phyloP scores from a whole-genome alignment of 92 coral and sea anemone species.

The Zoanthus sociatus region DNA sequence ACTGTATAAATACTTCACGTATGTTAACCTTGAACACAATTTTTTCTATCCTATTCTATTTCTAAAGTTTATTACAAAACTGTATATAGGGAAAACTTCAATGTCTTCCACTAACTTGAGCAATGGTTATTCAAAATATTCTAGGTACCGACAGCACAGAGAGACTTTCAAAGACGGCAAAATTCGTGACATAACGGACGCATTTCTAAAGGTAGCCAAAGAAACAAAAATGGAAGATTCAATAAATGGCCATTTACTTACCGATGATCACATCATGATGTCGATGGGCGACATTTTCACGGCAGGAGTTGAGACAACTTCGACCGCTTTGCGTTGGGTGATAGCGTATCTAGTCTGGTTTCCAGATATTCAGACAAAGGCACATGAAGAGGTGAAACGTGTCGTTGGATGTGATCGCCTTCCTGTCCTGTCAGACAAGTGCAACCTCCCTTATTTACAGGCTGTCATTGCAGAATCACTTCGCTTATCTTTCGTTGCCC shows the following conservation, averaged over 20 bases:
- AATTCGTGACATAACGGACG: constrained; percentile 75
- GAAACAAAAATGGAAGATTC: constrained; percentile 45
- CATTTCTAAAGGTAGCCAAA: constrained; percentile 63
- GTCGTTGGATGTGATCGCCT: constrained; percentile 40
- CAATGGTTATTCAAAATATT: neutral
- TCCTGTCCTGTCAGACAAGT: constrained; percentile 59
- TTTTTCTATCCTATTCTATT: neutral
- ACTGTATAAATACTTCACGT: no score
- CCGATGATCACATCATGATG: constrained; percentile 70
- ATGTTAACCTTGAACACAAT: neutral
- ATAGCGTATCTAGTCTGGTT: constrained; percentile 56
- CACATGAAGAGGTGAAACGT: constrained; percentile 48
- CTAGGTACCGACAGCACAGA: constrained; percentile 54
- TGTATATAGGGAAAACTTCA: neutral
- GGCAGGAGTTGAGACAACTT: constrained; percentile 70
- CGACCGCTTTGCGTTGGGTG: constrained; percentile 61
- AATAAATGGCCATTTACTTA: constrained; percentile 32
- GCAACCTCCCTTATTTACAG: constrained; percentile 59
- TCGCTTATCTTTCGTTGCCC: constrained; percentile 5
- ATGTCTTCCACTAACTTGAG: no score
- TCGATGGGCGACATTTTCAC: constrained; percentile 65
- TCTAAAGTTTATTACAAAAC: no score
- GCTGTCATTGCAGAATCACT: constrained; percentile 65
- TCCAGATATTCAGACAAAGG: constrained; percentile 62
- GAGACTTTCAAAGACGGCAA: constrained; percentile 55